Evolutionary conservation across 2,888 invertebrate species (phyloP), one percentile per base, ranked within the genome.

Genomic region (Platerodrilus igneus): DNA sequence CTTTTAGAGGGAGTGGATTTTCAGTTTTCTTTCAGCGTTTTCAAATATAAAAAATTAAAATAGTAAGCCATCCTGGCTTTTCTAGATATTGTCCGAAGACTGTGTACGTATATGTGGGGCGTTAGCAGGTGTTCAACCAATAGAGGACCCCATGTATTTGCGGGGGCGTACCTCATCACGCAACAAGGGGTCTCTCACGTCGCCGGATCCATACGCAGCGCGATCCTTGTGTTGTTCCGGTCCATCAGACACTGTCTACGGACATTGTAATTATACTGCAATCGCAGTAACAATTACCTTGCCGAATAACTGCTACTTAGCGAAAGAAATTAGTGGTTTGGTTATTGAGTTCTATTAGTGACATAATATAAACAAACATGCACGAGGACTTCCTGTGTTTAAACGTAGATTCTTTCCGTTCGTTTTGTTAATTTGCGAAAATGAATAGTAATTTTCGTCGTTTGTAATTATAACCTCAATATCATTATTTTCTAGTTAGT

Each of bases 261-360:
- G 44, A 41, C 46, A 22, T 42, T 45, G 50, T 52, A 59, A 60
- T 60, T 59, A 57, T 29, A 37, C 53, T 40, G 49, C 50, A 48
- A 46, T 44, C 41, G 39, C 42, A 26, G 36, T 51, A 48, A 51
- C 53, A 56, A 60, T 59, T 59, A 58, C 52, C 51, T 53, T 54
- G 53, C 55, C 56, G 55, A 53, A 55, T 58, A 59, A 59, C 55
- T 48, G 52, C 52, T 51, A 59, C 53, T 56, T 60, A 57, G 57
- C 55, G 56, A 55, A 55, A 55, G 44, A 58, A 56, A 59, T 58
- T 60, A 53, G 56, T 52, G 57, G 57, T 58, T 59, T 43, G 48
- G 50, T 57, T 55, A 58, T 59, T 55, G 49, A 53, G 53, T 54
- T 55, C 52, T 51, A 53, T 57, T 52, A 51, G 56, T 56, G 56